Conservation (phyloP, 2,797 vertebrate genomes). For the Tinamus major region DNA sequence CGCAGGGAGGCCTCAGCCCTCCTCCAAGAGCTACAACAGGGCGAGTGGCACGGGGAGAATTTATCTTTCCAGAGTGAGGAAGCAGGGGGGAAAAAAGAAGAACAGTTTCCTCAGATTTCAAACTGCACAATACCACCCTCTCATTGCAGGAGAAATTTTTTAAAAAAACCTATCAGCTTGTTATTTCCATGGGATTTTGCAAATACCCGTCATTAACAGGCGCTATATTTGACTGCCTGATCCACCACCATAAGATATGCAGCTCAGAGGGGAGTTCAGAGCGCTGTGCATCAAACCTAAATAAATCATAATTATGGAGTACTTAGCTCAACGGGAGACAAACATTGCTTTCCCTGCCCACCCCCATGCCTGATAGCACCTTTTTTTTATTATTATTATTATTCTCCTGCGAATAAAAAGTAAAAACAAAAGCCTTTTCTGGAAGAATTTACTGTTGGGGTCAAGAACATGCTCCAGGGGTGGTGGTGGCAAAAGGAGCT, state of each 20-base stretch:
- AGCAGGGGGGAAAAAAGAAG: not conserved
- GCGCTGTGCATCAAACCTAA: constrained; percentile 18
- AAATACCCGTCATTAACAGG: not conserved
- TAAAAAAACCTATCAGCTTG: not conserved
- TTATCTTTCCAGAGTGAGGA: not conserved
- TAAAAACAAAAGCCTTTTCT: not conserved
- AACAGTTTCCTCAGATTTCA: not conserved
- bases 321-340: not conserved
- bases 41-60: not conserved
- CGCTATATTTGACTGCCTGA: not conserved
- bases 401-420: not conserved
- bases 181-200: not conserved
- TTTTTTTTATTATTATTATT: not conserved
- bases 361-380: not conserved
- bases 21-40: not conserved
- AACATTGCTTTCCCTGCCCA: not conserved
- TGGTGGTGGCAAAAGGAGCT: constrained; percentile 39
- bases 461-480: constrained; percentile 49
- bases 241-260: not conserved
- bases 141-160: not conserved
- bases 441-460: constrained; percentile 52
- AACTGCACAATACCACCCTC: not conserved
- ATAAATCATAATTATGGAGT: constrained; percentile 12
- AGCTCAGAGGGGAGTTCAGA: not conserved
- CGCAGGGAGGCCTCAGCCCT: not conserved